These are phyloP conservation scores for Umimayanthus chanpuru DNA, from an alignment of 92 coral and sea anemone species.

Conservation along the genomic window DNA sequence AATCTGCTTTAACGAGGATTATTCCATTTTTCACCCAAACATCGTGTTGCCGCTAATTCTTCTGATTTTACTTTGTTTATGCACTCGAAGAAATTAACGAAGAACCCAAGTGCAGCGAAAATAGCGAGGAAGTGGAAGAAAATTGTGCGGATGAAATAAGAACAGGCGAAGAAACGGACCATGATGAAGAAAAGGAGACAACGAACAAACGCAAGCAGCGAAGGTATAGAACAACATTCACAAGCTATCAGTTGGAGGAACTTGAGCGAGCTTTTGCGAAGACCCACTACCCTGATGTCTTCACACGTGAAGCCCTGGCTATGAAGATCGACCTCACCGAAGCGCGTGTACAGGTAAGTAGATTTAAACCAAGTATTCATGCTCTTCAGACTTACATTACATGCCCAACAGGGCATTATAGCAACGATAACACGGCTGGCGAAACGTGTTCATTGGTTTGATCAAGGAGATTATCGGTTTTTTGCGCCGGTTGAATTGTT, in stretches of 20 bases:
- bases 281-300: constrained; percentile 98
- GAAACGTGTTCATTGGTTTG: constrained; percentile 6
- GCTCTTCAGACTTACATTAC: not conserved
- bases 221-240: constrained; percentile 95
- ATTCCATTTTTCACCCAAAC: constrained; percentile 34
- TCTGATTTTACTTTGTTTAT: constrained; percentile 14
- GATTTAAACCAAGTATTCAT: not conserved
- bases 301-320: constrained; percentile 95
- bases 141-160: constrained; percentile 63
- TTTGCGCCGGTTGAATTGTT: constrained; percentile 1
- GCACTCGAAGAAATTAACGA: constrained; percentile 13
- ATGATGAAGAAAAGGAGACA: constrained; percentile 68
- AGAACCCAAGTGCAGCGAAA: constrained; percentile 39
- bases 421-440: not conserved
- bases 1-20: constrained; percentile 69
- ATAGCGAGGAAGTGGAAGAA: constrained; percentile 29
- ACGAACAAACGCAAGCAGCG: constrained; percentile 90
- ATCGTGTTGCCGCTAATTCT: constrained; percentile 52
- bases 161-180: constrained; percentile 50
- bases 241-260: constrained; percentile 96
- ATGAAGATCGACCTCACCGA: constrained; percentile 97
- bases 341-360: constrained; percentile 95
- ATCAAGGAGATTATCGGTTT: not conserved
- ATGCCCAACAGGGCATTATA: not conserved
- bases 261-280: constrained; percentile 96